phyloP scores from a whole-genome alignment of 2,888 invertebrate species.

The Eristalis intricaria region DNA sequence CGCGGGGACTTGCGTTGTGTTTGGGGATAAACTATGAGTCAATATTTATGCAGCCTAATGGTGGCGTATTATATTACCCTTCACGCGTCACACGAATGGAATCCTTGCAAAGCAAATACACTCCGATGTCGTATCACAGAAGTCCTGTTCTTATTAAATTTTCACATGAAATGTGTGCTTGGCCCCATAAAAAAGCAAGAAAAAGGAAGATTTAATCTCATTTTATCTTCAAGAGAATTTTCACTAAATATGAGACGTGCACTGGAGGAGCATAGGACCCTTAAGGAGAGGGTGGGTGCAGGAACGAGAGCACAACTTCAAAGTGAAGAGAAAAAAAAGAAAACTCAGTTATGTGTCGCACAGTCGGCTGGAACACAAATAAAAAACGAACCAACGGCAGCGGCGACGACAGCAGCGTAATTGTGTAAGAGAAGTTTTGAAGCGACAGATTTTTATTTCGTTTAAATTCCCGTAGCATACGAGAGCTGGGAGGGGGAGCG shows the following conservation, averaged over 20 bases:
- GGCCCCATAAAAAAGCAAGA: neutral
- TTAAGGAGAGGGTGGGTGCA: conserved; percentile 1
- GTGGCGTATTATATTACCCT: conserved; percentile 24
- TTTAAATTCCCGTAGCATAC: conserved; percentile 20
- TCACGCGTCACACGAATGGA: neutral
- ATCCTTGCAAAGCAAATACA: conserved; percentile 18
- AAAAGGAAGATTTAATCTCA: conserved; percentile 13
- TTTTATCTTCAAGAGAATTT: conserved; percentile 37
- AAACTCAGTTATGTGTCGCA: conserved; percentile 27
- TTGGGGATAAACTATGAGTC: conserved; percentile 18
- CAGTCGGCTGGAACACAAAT: conserved; percentile 29
- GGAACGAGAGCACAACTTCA: conserved; percentile 35
- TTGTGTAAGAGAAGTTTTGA: conserved; percentile 53
- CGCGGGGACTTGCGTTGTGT: neutral
- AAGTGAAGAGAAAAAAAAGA: conserved; percentile 4
- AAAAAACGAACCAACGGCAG: conserved; percentile 15
- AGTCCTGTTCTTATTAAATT: conserved; percentile 10
- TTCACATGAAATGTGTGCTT: conserved; percentile 6
- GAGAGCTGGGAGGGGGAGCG: conserved; percentile 9
- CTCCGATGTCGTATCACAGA: conserved; percentile 2
- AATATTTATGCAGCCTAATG: conserved; percentile 31
- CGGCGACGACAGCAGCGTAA: conserved; percentile 29
- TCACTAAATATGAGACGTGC: conserved; percentile 10
- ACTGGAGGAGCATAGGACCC: conserved; percentile 4
- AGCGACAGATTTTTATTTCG: conserved; percentile 20